Percentiles rank a stretch among this genome's conserved stretches.
These are phyloP conservation scores for Dicaeum eximium DNA, from an alignment of 2,113 vertebrate species.

Conservation along the genomic window DNA sequence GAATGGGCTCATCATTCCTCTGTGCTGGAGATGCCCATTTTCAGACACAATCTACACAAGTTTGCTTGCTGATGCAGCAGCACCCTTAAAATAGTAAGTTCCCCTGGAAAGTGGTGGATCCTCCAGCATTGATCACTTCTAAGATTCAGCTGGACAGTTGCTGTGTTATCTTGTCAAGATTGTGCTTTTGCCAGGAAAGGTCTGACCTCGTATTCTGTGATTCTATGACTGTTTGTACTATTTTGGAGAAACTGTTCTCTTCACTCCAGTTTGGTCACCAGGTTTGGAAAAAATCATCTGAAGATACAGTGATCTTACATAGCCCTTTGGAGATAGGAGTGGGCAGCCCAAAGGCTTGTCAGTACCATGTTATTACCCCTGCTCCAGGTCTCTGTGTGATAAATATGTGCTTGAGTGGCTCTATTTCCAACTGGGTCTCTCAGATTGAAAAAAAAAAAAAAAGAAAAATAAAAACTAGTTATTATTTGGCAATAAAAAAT, in stretches of 20 bases:
- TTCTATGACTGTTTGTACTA: neutral
- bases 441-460: neutral
- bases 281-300: neutral
- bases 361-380: neutral
- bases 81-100: neutral
- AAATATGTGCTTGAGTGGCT: neutral
- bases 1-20: neutral
- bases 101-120: neutral
- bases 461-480: fast-evolving
- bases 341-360: neutral
- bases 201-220: fast-evolving
- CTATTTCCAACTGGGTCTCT: neutral
- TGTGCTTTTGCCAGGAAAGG: neutral
- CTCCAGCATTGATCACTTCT: neutral
- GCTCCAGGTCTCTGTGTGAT: neutral
- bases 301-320: neutral
- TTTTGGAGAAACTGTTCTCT: neutral
- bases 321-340: neutral
- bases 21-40: neutral
- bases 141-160: neutral
- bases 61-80: neutral
- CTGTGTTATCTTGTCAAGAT: neutral
- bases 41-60: neutral
- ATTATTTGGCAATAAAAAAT: neutral
- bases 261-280: neutral